These are phyloP conservation scores for Turdus rufiventris DNA, from an alignment of 2,113 vertebrate genomes.

Conservation along the genomic window DNA sequence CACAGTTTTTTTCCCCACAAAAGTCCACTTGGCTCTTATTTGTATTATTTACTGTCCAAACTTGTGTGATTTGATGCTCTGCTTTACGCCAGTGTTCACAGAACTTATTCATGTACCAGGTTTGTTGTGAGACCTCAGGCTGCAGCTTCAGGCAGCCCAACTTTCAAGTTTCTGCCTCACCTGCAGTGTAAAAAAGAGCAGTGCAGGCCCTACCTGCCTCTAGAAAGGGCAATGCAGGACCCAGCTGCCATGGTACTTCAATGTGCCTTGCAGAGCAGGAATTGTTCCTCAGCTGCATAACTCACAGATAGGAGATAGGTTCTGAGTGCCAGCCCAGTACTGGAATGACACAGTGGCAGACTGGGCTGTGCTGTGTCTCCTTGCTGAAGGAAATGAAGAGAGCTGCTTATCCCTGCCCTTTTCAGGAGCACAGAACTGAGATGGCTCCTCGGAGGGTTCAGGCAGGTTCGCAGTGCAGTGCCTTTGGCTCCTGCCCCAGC, in stretches of 20 bases:
- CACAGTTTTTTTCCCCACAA: accelerated
- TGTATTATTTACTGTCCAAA: background rate
- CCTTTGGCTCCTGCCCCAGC: background rate
- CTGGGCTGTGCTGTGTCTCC: background rate
- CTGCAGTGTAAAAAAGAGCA: background rate
- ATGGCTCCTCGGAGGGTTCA: background rate
- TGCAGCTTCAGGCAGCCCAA: background rate
- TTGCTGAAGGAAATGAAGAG: background rate
- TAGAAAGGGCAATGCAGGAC: background rate
- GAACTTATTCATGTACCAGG: background rate
- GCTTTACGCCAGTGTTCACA: background rate
- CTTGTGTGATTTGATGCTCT: background rate
- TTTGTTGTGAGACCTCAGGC: background rate
- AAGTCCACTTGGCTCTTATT: background rate
- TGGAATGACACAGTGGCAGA: background rate
- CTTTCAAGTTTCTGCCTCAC: background rate
- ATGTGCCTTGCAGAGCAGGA: background rate
- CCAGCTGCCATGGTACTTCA: background rate
- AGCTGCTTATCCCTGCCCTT: background rate
- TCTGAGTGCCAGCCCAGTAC: background rate
- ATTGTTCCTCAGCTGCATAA: background rate
- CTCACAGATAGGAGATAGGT: accelerated
- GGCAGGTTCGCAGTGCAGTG: background rate
- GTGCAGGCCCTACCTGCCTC: background rate
- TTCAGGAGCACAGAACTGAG: background rate